Evolutionary conservation across 2,888 invertebrate species (phyloP).

Genomic region (Anticlea derivata): DNA sequence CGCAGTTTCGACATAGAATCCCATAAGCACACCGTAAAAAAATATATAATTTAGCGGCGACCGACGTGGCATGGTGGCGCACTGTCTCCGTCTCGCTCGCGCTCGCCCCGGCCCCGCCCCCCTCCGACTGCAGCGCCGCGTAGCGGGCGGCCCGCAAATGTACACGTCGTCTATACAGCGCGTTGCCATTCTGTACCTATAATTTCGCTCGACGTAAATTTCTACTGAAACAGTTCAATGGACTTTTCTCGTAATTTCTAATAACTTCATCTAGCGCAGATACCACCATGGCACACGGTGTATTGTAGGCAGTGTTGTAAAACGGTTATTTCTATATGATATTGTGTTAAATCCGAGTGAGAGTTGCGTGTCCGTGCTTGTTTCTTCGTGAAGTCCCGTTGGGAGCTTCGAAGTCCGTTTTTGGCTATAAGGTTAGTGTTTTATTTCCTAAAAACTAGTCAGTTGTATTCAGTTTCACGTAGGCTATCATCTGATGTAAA

Average conservation of each 20-base stretch:
- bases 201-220: slow-evolving; percentile 84
- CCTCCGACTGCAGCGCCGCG: slow-evolving; percentile 70
- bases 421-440: slow-evolving; percentile 66
- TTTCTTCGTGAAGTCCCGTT: slow-evolving; percentile 74
- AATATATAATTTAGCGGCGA: slow-evolving; percentile 53
- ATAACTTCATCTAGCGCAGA: slow-evolving; percentile 72
- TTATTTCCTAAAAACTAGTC: slow-evolving; percentile 16
- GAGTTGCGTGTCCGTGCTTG: slow-evolving; percentile 76
- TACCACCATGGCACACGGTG: slow-evolving; percentile 66
- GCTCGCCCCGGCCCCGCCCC: slow-evolving; percentile 72
- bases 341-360: slow-evolving; percentile 72
- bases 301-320: slow-evolving; percentile 71
- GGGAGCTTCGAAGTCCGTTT: slow-evolving; percentile 65
- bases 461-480: slow-evolving; percentile 36
- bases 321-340: slow-evolving; percentile 63
- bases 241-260: slow-evolving; percentile 77
- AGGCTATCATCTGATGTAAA: slow-evolving; percentile 27
- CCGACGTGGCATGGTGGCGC: slow-evolving; percentile 34
- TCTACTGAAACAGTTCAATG: slow-evolving; percentile 83
- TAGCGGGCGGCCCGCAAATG: slow-evolving; percentile 72
- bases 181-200: slow-evolving; percentile 84
- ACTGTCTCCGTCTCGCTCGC: slow-evolving; percentile 60
- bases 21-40: slow-evolving; percentile 68
- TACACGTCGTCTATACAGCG: slow-evolving; percentile 71
- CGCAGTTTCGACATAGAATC: slow-evolving; percentile 68